Conservation (phyloP, 1,140 invertebrate genomes). For the Sminthurinus signatus region DNA sequence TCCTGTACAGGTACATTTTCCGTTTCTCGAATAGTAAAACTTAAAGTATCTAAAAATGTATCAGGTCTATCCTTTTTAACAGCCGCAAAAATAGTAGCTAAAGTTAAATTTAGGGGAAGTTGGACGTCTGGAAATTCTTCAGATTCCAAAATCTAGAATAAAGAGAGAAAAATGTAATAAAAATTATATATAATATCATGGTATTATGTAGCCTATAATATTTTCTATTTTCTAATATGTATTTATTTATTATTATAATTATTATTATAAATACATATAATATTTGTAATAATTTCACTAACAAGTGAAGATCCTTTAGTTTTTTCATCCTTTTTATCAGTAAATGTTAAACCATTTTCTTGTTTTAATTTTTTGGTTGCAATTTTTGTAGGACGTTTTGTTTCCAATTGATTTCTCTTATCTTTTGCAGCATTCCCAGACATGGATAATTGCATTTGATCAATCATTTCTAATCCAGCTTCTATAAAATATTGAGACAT, state of each 20-base stretch:
- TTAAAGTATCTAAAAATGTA: slow-evolving; percentile 28
- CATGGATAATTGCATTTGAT: slow-evolving; percentile 27
- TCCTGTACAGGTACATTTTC: slow-evolving; percentile 4
- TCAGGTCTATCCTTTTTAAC: slow-evolving; percentile 26
- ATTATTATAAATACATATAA: too few relatives aligned
- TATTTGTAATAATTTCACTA: too few relatives aligned
- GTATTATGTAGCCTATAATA: too few relatives aligned
- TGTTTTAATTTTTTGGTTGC: slow-evolving; percentile 34
- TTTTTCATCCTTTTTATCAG: too few relatives aligned
- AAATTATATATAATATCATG: too few relatives aligned
- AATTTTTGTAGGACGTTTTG: slow-evolving; percentile 26
- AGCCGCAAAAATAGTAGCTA: slow-evolving; percentile 35
- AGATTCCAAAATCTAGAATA: slow-evolving; percentile 31
- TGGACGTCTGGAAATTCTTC: slow-evolving; percentile 38
- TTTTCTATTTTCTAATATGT: not conserved
- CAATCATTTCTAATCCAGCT: slow-evolving; percentile 35
- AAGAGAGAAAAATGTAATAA: too few relatives aligned
- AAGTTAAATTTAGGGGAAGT: slow-evolving; percentile 23
- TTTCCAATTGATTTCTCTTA: slow-evolving; percentile 16
- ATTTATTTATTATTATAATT: too few relatives aligned
- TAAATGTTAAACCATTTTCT: too few relatives aligned
- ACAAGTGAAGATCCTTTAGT: too few relatives aligned
- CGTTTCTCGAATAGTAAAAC: slow-evolving; percentile 24
- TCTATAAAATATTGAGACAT: too few relatives aligned
- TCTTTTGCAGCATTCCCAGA: slow-evolving; percentile 28